These are phyloP conservation scores for Polypedilum pembai DNA, from an alignment of 1,140 invertebrate species.

Conservation along the genomic window DNA sequence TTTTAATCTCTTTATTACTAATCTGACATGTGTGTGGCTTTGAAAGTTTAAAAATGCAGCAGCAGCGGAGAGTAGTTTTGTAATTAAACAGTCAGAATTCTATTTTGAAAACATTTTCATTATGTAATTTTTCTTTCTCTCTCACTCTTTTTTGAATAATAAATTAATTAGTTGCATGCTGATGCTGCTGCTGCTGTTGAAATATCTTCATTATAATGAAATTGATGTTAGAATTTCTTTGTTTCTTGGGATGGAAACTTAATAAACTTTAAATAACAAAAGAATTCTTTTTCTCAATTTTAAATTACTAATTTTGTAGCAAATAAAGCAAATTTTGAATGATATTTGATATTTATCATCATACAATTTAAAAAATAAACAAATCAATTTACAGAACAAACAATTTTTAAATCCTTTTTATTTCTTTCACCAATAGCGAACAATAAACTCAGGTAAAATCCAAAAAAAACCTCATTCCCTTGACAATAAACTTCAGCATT, in stretches of 20 bases:
- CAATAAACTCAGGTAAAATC: background rate
- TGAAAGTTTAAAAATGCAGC: background rate
- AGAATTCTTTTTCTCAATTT: no score
- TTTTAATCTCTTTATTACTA: background rate
- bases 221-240: no score
- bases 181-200: background rate
- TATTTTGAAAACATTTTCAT: no score
- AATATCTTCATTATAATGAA: no score
- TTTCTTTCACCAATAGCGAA: background rate
- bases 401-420: background rate
- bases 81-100: background rate
- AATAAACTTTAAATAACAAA: no score
- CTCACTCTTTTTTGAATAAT: background rate
- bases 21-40: slow-evolving; percentile 7
- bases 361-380: no score
- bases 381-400: background rate
- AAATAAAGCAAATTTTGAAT: no score
- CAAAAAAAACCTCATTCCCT: background rate
- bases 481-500: background rate
- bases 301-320: no score
- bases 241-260: no score
- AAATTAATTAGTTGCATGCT: slow-evolving; percentile 9
- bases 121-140: background rate
- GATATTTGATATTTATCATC: no score
- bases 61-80: background rate